phyloP scores from a whole-genome alignment of 2,888 invertebrate genomes.

The Pantelozetes paolii region DNA sequence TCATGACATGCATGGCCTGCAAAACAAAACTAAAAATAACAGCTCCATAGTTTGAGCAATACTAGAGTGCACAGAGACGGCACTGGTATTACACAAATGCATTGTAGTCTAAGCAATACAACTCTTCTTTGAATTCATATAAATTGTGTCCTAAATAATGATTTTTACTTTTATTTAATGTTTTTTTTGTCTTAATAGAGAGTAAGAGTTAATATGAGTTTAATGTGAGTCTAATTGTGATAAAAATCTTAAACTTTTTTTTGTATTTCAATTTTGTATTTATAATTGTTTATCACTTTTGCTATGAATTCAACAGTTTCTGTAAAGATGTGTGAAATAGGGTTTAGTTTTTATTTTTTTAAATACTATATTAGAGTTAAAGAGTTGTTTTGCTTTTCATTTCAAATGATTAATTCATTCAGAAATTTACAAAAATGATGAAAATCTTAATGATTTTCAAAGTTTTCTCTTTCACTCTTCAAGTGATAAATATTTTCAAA shows the following conservation, averaged over 20 bases:
- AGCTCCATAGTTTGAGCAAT: background rate
- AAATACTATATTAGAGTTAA: background rate
- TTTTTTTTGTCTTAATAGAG: background rate
- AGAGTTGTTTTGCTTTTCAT: background rate
- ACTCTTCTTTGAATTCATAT: conserved; percentile 3
- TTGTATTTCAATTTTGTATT: background rate
- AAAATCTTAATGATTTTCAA: background rate
- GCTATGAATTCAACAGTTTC: conserved; percentile 18
- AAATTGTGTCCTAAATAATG: conserved; percentile 9
- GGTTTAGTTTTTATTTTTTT: background rate
- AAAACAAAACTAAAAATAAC: conserved; percentile 27
- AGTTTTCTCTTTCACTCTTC: background rate
- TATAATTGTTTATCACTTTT: background rate
- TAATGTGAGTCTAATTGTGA: too few species aligned
- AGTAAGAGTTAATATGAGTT: too few species aligned
- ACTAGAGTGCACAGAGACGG: background rate
- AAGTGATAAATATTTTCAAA: conserved; percentile 1
- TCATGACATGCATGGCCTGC: conserved; percentile 20
- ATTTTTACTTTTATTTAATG: conserved; percentile 14
- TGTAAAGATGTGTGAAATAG: background rate
- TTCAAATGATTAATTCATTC: background rate
- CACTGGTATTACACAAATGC: background rate
- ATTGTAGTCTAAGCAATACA: conserved; percentile 12
- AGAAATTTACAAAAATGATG: background rate
- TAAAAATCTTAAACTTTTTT: too few species aligned